Evolutionary conservation across 2,797 vertebrate species (phyloP), one percentile per base, ranked within the genome.

Genomic region (Fistularia commersonii): DNA sequence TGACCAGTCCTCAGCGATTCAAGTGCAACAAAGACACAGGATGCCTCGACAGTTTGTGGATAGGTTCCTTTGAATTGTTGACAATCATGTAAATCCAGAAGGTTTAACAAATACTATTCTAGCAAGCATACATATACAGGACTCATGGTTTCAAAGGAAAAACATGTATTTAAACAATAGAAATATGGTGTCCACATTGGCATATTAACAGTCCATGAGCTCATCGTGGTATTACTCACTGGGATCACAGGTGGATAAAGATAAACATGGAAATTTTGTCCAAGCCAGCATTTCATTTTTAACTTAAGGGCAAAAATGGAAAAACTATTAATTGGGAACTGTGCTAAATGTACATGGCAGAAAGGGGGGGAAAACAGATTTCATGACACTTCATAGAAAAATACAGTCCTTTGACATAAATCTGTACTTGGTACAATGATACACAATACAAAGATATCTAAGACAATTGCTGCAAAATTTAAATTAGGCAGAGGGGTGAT

Each of bases 11-110:
- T 68, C 68, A 70, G 75, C 64, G 78, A 64, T 68, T 81, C 82
- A 89, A 87, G 86, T 88, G 84, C 87, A 75, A 73, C 61, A 57
- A 83, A 61, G 64, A 85, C 66, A 82, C 63, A 57, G 60, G 66
- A 73, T 36, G 57, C 52, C 63, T 71, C 37, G 8, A 68, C 51
- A 52, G 59, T 72, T 72, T 64, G 35, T 57, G 36, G 33, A 61
- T 48, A 40, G 7, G 15, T 6, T 31, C 38, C 15, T 32, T 60
- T 61, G 14, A 72, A 13, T 13, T 56, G 66, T 61, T 68, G 66
- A 61, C 31, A 44, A 64, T 66, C 57, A 36, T 60, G 67, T 61
- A 65, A 77, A 76, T 79, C 76, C 72, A 70, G 68, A 69, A 53
- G 60, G 66, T 83, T 74, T 77, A 81, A 76, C 81, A 86, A 79